phyloP scores from a whole-genome alignment of 2,113 vertebrate species.

The Stomatorhinus ivindoensis region DNA sequence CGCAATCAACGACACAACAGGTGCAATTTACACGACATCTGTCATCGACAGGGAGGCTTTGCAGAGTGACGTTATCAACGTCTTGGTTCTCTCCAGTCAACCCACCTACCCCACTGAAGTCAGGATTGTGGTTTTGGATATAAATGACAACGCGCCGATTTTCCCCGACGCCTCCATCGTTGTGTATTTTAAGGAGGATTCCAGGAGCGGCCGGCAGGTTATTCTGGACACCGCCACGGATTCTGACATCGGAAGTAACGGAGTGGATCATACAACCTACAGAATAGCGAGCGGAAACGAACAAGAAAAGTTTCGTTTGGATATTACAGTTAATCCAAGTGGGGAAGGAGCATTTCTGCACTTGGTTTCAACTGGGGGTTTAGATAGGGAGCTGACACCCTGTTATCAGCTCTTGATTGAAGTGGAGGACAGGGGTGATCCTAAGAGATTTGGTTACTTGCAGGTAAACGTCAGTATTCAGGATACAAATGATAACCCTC shows the following conservation, averaged over 20 bases:
- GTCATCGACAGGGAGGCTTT: slow-evolving; percentile 86
- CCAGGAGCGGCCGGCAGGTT: slow-evolving; percentile 85
- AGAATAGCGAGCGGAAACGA: slow-evolving; percentile 84
- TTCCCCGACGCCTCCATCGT: slow-evolving; percentile 88
- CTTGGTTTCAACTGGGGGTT: slow-evolving; percentile 79
- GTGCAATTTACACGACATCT: slow-evolving; percentile 76
- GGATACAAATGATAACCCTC: slow-evolving; percentile 93
- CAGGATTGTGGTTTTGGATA: slow-evolving; percentile 82
- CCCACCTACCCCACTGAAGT: slow-evolving; percentile 96
- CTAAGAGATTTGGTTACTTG: slow-evolving; percentile 77
- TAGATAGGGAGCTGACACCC: slow-evolving; percentile 80
- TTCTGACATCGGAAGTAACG: slow-evolving; percentile 84
- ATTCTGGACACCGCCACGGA: slow-evolving; percentile 93
- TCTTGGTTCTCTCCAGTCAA: slow-evolving; percentile 95
- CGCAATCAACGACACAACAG: slow-evolving; percentile 78
- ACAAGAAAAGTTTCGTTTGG: slow-evolving; percentile 80
- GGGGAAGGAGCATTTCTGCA: slow-evolving; percentile 95
- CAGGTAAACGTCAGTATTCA: slow-evolving; percentile 94
- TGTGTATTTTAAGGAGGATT: slow-evolving; percentile 93
- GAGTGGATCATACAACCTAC: slow-evolving; percentile 89
- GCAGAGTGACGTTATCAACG: slow-evolving; percentile 80
- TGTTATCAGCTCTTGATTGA: slow-evolving; percentile 84
- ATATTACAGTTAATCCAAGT: slow-evolving; percentile 91
- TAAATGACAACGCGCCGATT: slow-evolving; percentile 90
- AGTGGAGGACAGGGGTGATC: slow-evolving; percentile 90